These are phyloP conservation scores for Polyergus mexicanus DNA, from an alignment of 1,140 invertebrate genomes.

Conservation along the genomic window DNA sequence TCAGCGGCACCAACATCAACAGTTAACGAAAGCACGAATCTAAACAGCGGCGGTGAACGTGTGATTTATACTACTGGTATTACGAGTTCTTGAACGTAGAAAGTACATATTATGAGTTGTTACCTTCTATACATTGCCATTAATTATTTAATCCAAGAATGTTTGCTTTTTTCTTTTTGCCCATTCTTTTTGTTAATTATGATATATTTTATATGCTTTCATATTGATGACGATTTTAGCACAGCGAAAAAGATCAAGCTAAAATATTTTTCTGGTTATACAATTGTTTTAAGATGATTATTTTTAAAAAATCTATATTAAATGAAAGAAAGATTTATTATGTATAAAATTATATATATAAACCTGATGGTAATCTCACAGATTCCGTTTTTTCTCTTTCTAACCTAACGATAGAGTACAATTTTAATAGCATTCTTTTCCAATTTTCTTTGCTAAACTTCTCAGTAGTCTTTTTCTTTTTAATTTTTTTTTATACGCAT, in stretches of 20 bases:
- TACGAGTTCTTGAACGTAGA: slow-evolving; percentile 73
- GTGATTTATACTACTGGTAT: slow-evolving; percentile 84
- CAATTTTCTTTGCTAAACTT: neutral
- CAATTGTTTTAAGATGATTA: neutral
- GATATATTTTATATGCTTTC: slow-evolving; percentile 22
- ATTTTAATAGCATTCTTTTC: neutral
- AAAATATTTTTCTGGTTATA: slow-evolving; percentile 19
- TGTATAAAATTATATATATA: neutral
- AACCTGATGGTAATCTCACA: neutral
- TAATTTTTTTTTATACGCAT: neutral
- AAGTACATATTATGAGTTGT: slow-evolving; percentile 36
- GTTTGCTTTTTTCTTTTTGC: slow-evolving; percentile 7
- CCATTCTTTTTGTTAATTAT: slow-evolving; percentile 9
- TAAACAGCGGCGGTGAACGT: slow-evolving; percentile 83
- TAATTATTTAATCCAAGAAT: slow-evolving; percentile 5
- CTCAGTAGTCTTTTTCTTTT: neutral
- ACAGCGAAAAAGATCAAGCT: neutral
- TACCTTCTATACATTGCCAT: slow-evolving; percentile 47
- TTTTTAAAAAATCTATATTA: neutral
- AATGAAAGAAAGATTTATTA: neutral
- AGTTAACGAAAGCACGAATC: slow-evolving; percentile 83
- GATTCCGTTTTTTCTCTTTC: neutral
- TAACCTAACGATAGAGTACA: neutral
- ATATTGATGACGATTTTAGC: neutral
- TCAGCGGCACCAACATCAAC: slow-evolving; percentile 72